These are phyloP conservation scores for Andrena minutula DNA, from an alignment of 2,888 invertebrate species.

Conservation along the genomic window DNA sequence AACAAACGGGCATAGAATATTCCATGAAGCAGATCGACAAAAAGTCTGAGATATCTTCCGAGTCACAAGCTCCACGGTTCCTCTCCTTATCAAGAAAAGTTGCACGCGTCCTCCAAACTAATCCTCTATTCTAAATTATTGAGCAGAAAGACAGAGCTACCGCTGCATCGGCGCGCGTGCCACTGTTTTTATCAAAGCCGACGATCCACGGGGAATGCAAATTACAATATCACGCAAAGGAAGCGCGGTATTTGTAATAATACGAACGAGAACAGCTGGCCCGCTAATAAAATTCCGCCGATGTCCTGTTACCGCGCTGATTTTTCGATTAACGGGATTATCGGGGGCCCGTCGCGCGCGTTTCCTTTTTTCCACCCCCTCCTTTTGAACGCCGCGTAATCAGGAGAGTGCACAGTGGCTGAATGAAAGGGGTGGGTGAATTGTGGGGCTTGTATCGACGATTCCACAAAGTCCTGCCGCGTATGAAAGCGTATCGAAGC, in stretches of 20 bases:
- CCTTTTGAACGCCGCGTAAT: background rate
- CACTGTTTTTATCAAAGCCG: conserved; percentile 40
- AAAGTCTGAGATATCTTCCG: background rate
- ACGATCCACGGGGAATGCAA: background rate
- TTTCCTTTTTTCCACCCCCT: background rate
- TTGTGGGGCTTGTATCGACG: conserved; percentile 21
- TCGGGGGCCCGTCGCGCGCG: background rate
- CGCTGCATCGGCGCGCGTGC: conserved; percentile 22
- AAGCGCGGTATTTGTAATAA: conserved; percentile 11
- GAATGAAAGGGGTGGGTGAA: conserved; percentile 19
- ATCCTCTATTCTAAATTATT: background rate
- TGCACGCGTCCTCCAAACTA: conserved; percentile 2
- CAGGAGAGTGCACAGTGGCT: conserved; percentile 13
- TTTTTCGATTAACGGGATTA: background rate
- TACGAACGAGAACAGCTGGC: background rate
- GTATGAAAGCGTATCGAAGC: conserved; percentile 33
- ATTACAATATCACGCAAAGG: conserved; percentile 6
- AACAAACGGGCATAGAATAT: background rate
- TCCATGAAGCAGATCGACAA: background rate
- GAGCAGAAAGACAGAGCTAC: background rate
- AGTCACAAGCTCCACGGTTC: conserved; percentile 25
- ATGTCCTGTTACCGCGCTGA: background rate
- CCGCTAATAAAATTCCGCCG: background rate
- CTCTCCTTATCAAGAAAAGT: conserved; percentile 17
- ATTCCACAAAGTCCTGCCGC: conserved; percentile 10